These are phyloP conservation scores for Nasonia oneida DNA, from an alignment of 2,888 invertebrate genomes.

Conservation along the genomic window DNA sequence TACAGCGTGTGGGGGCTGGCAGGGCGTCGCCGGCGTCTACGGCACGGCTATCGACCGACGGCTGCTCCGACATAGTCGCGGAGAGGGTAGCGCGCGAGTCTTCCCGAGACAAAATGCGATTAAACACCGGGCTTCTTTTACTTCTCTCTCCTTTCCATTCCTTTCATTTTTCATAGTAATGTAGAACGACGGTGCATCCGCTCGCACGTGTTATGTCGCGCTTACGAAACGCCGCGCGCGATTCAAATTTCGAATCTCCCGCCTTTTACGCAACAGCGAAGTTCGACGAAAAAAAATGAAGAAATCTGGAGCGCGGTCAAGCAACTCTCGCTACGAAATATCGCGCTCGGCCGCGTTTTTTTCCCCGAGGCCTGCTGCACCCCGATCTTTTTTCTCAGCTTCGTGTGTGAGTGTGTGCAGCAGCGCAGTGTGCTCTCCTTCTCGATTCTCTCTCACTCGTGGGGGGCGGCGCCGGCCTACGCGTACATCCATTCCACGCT, in stretches of 20 bases:
- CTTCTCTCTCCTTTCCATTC: neutral
- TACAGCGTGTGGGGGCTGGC: conserved; percentile 67
- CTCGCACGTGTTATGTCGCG: no score
- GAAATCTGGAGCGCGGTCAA: conserved; percentile 51
- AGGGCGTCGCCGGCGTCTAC: conserved; percentile 79
- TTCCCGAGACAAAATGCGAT: conserved; percentile 48
- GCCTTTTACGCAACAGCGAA: neutral
- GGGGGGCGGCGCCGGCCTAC: conserved; percentile 24
- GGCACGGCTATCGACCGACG: conserved; percentile 78
- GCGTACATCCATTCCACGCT: conserved; percentile 29
- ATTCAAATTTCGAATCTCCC: neutral
- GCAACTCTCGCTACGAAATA: conserved; percentile 40
- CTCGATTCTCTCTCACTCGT: neutral
- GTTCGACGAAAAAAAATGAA: neutral
- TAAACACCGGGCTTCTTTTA: conserved; percentile 29
- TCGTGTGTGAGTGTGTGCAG: no score
- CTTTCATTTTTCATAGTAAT: neutral
- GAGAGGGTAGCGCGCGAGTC: conserved; percentile 64
- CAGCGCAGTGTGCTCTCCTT: neutral
- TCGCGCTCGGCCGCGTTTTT: conserved; percentile 40
- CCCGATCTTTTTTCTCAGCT: no score
- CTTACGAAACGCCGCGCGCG: neutral
- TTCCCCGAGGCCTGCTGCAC: neutral
- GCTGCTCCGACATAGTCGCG: conserved; percentile 11
- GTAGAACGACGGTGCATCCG: neutral